Evolutionary conservation across 2,888 invertebrate species (phyloP), one percentile per base, ranked within the genome.

Genomic region (Diloba caeruleocephala): DNA sequence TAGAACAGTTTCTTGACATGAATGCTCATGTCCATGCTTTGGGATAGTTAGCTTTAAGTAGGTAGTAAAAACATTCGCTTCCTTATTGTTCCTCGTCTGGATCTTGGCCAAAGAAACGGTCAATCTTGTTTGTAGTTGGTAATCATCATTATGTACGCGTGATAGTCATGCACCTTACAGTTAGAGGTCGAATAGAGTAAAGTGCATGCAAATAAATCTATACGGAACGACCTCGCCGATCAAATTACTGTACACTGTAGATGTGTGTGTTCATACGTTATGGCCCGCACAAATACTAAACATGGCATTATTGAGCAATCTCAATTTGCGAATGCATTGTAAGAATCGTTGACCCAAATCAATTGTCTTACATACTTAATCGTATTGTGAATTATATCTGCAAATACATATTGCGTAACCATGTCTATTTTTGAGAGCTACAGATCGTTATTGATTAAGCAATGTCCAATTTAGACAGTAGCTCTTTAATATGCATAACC

Each of bases 271-370:
- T 26, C 23, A 12, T 26, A 31, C 53, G 41, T 51, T 51, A 57
- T 55, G 50, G 44, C 49, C 52, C 26, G 41, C 45, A 48, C 67
- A 58, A 69, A 73, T 52, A 51, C 38, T 33, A 21, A 51, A 48
- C 33, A 34, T 29, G 9, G 10, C 50, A 61, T 55, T 55, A 73
- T 76, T 76, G 65, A 42, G 77, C 72, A 80, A 79, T 68, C 53
- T 51, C 64, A 73, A 73, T 76, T 75, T 60, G 71, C 67, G 57
- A 73, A 72, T 63, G 63, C 54, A 58, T 49, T 44, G 13, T 45
- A 64, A 67, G 65, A 75, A 75, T 72, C 59, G 56, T 64, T 78
- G 77, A 79, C 82, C 80, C 52, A 75, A 74, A 79, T 81, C 74
- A 76, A 77, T 79, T 79, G 76, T 77, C 60, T 78, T 74, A 52